phyloP scores from a whole-genome alignment of 2,888 invertebrate species.

The Drosophila maculinotata region DNA sequence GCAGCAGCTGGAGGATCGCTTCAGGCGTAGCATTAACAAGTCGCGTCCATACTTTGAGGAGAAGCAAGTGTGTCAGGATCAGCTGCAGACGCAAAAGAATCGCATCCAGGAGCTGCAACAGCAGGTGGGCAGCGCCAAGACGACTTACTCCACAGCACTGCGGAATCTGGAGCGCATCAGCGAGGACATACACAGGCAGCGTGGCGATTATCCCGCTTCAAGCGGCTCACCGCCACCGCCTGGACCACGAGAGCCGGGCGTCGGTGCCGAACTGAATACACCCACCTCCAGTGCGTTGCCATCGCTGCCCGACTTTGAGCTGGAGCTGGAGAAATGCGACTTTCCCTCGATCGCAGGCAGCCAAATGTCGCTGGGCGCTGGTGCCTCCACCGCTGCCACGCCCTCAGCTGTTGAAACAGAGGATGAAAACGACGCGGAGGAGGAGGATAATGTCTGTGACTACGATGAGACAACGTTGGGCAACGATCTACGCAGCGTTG shows the following conservation, averaged over 20 bases:
- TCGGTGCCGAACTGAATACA: slow-evolving; percentile 89
- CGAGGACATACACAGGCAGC: slow-evolving; percentile 92
- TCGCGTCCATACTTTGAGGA: slow-evolving; percentile 96
- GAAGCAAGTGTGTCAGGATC: slow-evolving; percentile 93
- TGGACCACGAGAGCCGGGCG: slow-evolving; percentile 88
- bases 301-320: slow-evolving; percentile 86
- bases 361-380: slow-evolving; percentile 85
- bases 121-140: slow-evolving; percentile 90
- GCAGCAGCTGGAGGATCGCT: slow-evolving; percentile 92
- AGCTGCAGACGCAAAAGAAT: slow-evolving; percentile 93
- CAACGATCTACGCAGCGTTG: slow-evolving; percentile 64
- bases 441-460: slow-evolving; percentile 65
- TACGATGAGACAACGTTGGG: slow-evolving; percentile 57
- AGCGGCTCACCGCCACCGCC: slow-evolving; percentile 80
- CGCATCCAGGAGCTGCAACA: slow-evolving; percentile 93
- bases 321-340: slow-evolving; percentile 87
- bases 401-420: slow-evolving; percentile 52
- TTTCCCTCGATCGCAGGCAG: slow-evolving; percentile 86
- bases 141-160: slow-evolving; percentile 92
- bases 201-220: slow-evolving; percentile 81
- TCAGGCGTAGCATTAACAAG: slow-evolving; percentile 92
- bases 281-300: slow-evolving; percentile 79
- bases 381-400: slow-evolving; percentile 29
- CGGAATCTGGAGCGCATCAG: slow-evolving; percentile 95
- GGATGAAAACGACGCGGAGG: slow-evolving; percentile 43